Conservation (phyloP, 2,797 vertebrate genomes). For the Sebastes dallii region DNA sequence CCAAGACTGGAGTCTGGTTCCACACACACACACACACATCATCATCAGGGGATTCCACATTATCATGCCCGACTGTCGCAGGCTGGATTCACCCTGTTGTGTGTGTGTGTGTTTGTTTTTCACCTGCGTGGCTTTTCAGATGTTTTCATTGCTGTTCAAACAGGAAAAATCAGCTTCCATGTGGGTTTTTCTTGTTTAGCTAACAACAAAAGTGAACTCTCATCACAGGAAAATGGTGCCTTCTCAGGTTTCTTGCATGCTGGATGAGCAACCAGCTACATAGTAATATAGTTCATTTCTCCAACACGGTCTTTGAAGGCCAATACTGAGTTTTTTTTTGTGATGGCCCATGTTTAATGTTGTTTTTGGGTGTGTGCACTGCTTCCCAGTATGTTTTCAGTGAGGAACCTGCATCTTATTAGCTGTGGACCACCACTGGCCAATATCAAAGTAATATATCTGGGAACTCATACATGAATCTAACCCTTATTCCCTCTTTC, state of each 20-base stretch:
- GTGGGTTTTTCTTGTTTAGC: constrained; percentile 34
- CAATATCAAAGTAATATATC: background rate
- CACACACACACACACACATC: constrained; percentile 32
- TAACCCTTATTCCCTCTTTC: background rate
- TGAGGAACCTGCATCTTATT: constrained; percentile 3
- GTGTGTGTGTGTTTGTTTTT: constrained; percentile 7
- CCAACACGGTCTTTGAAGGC: background rate
- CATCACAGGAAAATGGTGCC: background rate
- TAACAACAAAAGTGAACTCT: constrained; percentile 9
- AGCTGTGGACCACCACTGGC: background rate
- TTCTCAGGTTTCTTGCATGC: constrained; percentile 25
- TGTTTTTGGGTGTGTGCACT: background rate
- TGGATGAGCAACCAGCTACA: background rate
- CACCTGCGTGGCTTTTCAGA: constrained; percentile 31
- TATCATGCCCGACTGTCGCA: constrained; percentile 42
- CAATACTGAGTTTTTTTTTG: background rate
- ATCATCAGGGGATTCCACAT: constrained; percentile 54
- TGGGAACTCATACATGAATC: background rate
- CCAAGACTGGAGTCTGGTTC: constrained; percentile 65
- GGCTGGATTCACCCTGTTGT: constrained; percentile 22
- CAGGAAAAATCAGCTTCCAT: constrained; percentile 27
- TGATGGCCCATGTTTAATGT: background rate
- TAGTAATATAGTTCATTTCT: background rate
- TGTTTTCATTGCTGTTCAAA: constrained; percentile 39
- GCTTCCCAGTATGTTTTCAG: background rate